These are phyloP conservation scores for Rhinogobio ventralis DNA, from an alignment of 2,797 vertebrate species.

Conservation along the genomic window DNA sequence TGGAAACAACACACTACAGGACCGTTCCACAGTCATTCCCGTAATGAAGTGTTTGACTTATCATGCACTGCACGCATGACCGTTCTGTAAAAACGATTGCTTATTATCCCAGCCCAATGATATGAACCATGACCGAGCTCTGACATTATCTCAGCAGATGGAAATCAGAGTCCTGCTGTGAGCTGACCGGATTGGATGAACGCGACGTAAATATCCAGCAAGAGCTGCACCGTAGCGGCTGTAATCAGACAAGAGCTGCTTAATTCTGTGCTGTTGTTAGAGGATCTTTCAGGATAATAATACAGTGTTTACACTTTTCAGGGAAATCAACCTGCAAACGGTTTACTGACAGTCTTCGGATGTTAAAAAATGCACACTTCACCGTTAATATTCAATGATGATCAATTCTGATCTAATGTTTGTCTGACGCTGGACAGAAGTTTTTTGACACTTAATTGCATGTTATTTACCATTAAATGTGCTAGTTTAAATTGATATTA, in stretches of 20 bases:
- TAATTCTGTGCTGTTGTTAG: not conserved
- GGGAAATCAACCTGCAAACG: not conserved
- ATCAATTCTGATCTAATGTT: not conserved
- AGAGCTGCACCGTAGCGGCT: not conserved
- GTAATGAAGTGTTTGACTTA: not conserved
- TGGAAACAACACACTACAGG: not conserved
- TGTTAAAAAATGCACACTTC: not conserved
- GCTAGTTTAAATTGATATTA: not conserved
- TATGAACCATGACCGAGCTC: not conserved
- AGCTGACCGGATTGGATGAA: constrained; percentile 40
- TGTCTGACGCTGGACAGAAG: no score
- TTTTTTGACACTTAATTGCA: no score
- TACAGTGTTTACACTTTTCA: not conserved
- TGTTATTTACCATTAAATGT: not conserved
- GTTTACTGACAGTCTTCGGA: not conserved
- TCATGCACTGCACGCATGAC: not conserved
- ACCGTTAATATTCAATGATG: not conserved
- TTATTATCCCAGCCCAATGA: not conserved
- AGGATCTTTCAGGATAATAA: not conserved
- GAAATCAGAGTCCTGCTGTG: constrained; percentile 15
- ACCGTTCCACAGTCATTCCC: not conserved
- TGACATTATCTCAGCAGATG: constrained; percentile 40
- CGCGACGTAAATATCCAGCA: constrained; percentile 18
- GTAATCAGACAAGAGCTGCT: constrained; percentile 50
- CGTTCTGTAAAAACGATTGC: not conserved